phyloP scores from a whole-genome alignment of 2,113 vertebrate genomes.

The Micromys minutus region DNA sequence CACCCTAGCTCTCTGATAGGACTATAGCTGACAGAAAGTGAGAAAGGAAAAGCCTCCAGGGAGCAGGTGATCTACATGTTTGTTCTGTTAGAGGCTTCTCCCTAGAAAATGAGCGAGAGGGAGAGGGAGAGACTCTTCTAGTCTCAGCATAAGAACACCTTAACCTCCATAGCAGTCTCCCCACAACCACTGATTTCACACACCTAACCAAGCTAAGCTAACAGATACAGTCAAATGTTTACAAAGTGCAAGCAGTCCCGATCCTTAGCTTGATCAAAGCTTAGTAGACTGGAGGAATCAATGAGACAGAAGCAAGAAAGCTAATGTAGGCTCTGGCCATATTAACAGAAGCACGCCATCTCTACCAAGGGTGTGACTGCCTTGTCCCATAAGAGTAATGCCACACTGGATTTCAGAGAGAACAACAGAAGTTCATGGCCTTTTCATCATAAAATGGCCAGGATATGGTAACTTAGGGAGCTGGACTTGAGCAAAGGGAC shows the following conservation, averaged over 20 bases:
- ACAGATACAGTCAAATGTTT: conserved; percentile 7
- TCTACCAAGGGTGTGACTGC: background rate
- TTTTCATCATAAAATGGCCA: conserved; percentile 38
- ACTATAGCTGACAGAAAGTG: conserved; percentile 13
- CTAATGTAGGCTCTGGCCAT: background rate
- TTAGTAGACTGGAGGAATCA: conserved; percentile 25
- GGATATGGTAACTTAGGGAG: background rate
- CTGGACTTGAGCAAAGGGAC: background rate
- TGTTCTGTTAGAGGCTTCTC: conserved; percentile 20
- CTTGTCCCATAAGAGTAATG: background rate
- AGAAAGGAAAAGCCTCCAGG: conserved; percentile 25
- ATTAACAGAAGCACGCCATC: background rate
- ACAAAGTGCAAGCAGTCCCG: background rate
- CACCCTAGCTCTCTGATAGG: background rate
- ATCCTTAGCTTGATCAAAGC: background rate
- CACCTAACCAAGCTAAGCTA: conserved; percentile 15
- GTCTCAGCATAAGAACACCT: background rate
- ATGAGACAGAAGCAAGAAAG: conserved; percentile 25
- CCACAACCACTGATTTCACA: background rate
- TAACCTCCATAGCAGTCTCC: background rate
- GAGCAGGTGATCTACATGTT: background rate
- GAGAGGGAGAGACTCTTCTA: conserved; percentile 1
- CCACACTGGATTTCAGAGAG: conserved; percentile 10
- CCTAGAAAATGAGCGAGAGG: background rate
- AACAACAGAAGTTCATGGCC: background rate